Percentiles rank a stretch among this genome's conserved stretches.
These are phyloP conservation scores for Piscicola geometra DNA, from an alignment of 2,888 invertebrate genomes.

Conservation along the genomic window DNA sequence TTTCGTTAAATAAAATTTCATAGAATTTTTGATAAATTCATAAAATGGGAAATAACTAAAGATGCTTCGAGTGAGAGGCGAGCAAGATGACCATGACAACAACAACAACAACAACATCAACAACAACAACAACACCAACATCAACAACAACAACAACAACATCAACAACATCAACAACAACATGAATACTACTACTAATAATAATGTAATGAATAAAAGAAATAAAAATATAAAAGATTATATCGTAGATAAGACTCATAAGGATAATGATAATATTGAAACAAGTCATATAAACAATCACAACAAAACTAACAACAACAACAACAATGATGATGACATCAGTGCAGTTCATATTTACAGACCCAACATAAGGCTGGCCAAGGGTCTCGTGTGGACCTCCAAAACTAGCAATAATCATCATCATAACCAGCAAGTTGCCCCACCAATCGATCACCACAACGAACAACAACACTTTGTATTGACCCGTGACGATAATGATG, in stretches of 20 bases:
- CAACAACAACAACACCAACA: not conserved
- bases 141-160: slow-evolving; percentile 7
- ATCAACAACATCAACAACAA: not conserved
- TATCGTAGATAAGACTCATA: not conserved
- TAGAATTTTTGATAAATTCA: no score
- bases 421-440: not conserved
- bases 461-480: no score
- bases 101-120: slow-evolving; percentile 7
- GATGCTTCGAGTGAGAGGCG: not conserved
- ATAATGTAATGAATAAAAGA: not conserved
- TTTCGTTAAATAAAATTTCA: no score
- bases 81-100: not conserved
- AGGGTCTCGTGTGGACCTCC: not conserved
- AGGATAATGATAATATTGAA: not conserved
- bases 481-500: no score
- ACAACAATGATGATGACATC: not conserved
- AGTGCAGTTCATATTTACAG: not conserved
- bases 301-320: not conserved
- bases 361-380: not conserved
- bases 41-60: no score
- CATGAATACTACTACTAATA: not conserved
- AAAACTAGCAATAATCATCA: not conserved
- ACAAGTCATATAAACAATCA: not conserved
- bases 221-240: not conserved
- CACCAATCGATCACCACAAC: no score